phyloP scores from a whole-genome alignment of 2,797 vertebrate genomes.

The Macropus fuliginosus region DNA sequence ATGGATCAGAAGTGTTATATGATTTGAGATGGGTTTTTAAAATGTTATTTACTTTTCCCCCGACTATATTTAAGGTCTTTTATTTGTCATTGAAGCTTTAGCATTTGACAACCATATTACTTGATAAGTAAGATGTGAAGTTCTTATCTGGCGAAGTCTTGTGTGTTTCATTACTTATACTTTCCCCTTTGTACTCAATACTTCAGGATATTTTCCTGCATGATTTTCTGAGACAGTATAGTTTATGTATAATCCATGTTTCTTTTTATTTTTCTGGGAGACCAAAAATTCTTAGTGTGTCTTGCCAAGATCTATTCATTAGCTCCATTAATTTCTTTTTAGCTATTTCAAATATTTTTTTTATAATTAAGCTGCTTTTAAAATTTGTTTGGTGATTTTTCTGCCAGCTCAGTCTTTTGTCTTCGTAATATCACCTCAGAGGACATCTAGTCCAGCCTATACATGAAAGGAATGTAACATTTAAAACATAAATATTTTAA shows the following conservation, averaged over 20 bases:
- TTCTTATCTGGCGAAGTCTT: not conserved
- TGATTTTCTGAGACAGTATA: not conserved
- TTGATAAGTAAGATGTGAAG: not conserved
- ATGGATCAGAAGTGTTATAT: not conserved
- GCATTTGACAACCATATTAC: not conserved
- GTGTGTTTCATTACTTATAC: not conserved
- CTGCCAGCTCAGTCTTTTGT: not conserved
- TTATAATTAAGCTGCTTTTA: not conserved
- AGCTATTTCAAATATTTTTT: not conserved
- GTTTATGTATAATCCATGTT: not conserved
- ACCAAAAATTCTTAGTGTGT: not conserved
- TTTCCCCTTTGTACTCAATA: not conserved
- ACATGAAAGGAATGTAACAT: not conserved
- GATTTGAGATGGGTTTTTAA: not conserved
- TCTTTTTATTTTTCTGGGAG: not conserved
- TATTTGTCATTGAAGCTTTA: not conserved
- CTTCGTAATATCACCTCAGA: not conserved
- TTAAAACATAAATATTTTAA: not conserved
- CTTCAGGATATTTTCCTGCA: not conserved
- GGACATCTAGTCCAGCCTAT: not conserved
- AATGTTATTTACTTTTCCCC: not conserved
- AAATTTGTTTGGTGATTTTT: not conserved
- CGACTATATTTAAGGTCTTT: not conserved
- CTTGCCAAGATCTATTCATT: not conserved
- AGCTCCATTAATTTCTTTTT: not conserved